Percentiles rank a stretch among this genome's conserved stretches.
Evolutionary conservation across 2,113 vertebrate genomes (phyloP).

Genomic region (Rostratula benghalensis): DNA sequence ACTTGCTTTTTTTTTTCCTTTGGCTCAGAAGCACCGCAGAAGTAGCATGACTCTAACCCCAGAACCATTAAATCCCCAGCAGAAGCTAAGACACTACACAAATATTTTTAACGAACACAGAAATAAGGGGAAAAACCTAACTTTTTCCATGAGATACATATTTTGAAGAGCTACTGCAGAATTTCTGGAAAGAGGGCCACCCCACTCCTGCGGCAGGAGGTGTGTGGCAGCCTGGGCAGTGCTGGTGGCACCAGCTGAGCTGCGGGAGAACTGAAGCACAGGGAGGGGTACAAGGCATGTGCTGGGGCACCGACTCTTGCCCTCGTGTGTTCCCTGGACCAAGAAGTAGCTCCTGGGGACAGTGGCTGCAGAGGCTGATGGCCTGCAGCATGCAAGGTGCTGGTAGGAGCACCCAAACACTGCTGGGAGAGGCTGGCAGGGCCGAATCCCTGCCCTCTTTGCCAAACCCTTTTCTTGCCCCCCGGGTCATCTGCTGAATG

Average conservation of each 20-base stretch:
- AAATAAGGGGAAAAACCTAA: neutral
- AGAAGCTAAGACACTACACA: neutral
- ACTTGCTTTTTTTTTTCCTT: neutral
- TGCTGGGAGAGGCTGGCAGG: neutral
- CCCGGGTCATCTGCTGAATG: neutral
- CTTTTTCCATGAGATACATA: rapidly evolving
- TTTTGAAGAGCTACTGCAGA: neutral
- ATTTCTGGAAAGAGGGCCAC: neutral
- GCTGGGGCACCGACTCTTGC: neutral
- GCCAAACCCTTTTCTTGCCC: neutral
- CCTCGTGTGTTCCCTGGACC: neutral
- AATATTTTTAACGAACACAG: neutral
- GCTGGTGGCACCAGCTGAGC: neutral
- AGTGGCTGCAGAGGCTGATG: neutral
- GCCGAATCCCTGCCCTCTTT: neutral
- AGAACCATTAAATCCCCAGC: neutral
- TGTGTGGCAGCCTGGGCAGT: neutral
- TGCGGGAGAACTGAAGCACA: neutral
- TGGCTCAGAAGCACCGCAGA: neutral
- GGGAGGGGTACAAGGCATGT: neutral
- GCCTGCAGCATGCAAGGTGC: neutral
- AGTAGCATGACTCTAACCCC: neutral
- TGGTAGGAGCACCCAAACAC: neutral
- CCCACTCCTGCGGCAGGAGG: neutral
- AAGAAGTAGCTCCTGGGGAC: neutral